Evolutionary conservation across 2,113 vertebrate species (phyloP), one percentile per base, ranked within the genome.

Genomic region (Pungitius pungitius): DNA sequence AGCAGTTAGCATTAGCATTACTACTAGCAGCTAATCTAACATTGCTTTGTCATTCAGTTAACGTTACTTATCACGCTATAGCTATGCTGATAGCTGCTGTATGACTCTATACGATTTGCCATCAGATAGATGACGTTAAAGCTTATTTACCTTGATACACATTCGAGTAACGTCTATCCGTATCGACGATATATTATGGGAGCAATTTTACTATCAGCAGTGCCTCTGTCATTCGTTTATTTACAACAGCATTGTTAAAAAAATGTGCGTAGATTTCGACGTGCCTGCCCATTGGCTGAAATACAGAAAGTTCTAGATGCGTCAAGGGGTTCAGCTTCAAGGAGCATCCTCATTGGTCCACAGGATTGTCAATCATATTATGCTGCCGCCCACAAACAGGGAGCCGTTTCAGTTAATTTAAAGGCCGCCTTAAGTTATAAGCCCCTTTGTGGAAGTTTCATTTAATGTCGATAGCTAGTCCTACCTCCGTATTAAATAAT

Each of bases 211-310:
- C 66, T 72, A 57, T 65, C 55, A 63, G 26, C 54, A 77, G 42
- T 75, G 79, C 55, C 73, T 86, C 79, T 82, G 87, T 89, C 90
- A 91, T 87, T 88, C 85, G 89, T 93, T 88, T 94, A 94, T 95
- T 95, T 94, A 95, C 94, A 93, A 92, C 76, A 73, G 77, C 77
- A 80, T 73, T 78, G 77, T 69, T 42, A 71, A 55, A 71, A 57
- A 70, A 76, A 71, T 22, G 22, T 62, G 78, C 86, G 85, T 85
- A 63, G 22, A 27, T 22, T 20, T 59, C 17, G 43, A 80, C 80
- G 82, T 85, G 42, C 17, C 45, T 22, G 33, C 3, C 9, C 61
- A 94, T 94, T 93, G 93, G 94, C 91, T 84, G n/a, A 87, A 81
- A 90, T 93, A 56, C 42, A 87, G 83, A 87, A 77, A 60, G 30